phyloP scores from a whole-genome alignment of 2,888 invertebrate species.

The Pandemis cinnamomeana region DNA sequence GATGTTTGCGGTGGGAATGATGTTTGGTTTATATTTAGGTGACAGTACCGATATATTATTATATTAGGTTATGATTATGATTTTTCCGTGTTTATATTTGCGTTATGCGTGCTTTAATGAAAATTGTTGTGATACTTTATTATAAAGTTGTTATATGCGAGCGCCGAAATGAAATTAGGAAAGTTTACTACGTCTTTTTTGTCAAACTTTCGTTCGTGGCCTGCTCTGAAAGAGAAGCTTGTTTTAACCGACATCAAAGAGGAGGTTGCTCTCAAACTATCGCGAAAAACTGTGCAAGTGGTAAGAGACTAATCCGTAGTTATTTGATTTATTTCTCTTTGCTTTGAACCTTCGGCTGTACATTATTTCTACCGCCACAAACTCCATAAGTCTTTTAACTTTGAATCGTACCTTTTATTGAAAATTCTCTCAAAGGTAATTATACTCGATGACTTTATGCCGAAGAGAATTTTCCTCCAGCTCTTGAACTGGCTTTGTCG shows the following conservation, averaged over 20 bases:
- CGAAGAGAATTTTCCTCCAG: conserved; percentile 3
- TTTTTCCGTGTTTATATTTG: not conserved
- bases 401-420: not conserved
- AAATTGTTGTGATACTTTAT: conserved; percentile 1
- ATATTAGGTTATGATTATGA: not conserved
- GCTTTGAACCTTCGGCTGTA: too few species aligned
- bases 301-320: too few species aligned
- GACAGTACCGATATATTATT: not conserved
- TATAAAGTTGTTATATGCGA: not conserved
- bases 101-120: conserved; percentile 1
- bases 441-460: not conserved
- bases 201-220: not conserved
- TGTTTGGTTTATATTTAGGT: not conserved
- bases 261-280: too few species aligned
- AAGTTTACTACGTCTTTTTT: not conserved
- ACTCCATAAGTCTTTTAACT: not conserved
- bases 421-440: conserved; percentile 6
- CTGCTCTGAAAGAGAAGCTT: not conserved
- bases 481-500: conserved; percentile 1
- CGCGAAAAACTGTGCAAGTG: too few species aligned
- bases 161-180: not conserved
- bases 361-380: not conserved
- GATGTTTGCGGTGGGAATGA: not conserved
- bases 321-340: too few species aligned
- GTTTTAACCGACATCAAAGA: too few species aligned